A percentile compares a stretch with the other conserved stretches of the same genome.
Conservation (phyloP, 2,888 invertebrate genomes). For the Pachliopta kotzebuea region DNA sequence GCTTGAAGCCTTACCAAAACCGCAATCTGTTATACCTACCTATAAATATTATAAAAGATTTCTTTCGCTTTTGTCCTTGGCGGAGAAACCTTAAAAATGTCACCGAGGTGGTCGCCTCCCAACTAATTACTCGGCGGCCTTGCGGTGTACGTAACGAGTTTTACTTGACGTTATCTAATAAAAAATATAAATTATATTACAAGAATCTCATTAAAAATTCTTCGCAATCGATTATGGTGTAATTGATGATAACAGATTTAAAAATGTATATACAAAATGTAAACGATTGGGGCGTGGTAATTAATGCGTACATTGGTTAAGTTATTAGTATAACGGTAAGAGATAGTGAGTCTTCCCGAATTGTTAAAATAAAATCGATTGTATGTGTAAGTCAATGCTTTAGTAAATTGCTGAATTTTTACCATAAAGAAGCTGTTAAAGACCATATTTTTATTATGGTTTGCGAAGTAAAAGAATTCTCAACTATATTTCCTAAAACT, state of each 20-base stretch:
- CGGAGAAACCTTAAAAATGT: constrained; percentile 58
- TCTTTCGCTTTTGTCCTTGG: constrained; percentile 41
- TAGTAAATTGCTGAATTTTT: not conserved
- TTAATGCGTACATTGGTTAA: constrained; percentile 8
- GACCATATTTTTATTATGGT: not conserved
- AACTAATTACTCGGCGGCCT: constrained; percentile 61
- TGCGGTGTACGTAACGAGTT: constrained; percentile 44
- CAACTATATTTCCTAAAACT: too few relatives aligned
- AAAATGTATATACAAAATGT: constrained; percentile 14
- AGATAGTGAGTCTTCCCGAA: not conserved
- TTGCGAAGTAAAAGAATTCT: too few relatives aligned
- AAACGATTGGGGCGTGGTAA: constrained; percentile 23
- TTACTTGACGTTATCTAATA: constrained; percentile 43
- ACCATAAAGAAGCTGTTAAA: not conserved
- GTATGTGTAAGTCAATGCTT: not conserved
- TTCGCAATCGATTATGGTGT: constrained; percentile 18
- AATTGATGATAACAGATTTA: constrained; percentile 25
- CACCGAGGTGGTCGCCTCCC: constrained; percentile 56
- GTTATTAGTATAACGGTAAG: constrained; percentile 1
- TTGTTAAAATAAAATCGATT: not conserved
- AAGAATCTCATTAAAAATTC: constrained; percentile 27
- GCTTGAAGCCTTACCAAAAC: constrained; percentile 34
- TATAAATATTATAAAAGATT: constrained; percentile 24
- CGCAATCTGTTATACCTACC: constrained; percentile 34
- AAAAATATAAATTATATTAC: constrained; percentile 45